Percentiles rank a stretch among this genome's conserved stretches.
Evolutionary conservation across 1,140 invertebrate genomes (phyloP).

Genomic region (Trachymyrmex septentrionalis): DNA sequence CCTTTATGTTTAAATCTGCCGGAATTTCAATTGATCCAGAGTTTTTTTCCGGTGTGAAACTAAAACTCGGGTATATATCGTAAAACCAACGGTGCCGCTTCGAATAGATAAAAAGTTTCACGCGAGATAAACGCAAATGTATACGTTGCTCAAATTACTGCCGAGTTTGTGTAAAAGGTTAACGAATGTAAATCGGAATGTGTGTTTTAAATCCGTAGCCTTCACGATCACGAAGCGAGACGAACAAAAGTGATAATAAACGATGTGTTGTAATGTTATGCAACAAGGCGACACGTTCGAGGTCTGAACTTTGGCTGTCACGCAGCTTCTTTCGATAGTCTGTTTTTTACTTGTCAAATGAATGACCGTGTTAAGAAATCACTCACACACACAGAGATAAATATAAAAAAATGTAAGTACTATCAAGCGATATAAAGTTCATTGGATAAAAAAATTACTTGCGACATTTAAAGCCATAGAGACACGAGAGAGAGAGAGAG

Average conservation of each 20-base stretch:
- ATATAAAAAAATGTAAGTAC: neutral
- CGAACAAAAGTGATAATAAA: slow-evolving; percentile 21
- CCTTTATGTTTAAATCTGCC: too few relatives aligned
- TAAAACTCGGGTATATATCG: too few relatives aligned
- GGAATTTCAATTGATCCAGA: too few relatives aligned
- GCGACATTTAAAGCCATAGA: neutral
- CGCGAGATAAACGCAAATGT: neutral
- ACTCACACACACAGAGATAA: neutral
- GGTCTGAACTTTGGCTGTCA: slow-evolving; percentile 15
- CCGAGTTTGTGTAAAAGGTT: neutral
- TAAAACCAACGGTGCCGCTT: too few relatives aligned
- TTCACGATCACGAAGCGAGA: neutral
- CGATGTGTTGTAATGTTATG: neutral
- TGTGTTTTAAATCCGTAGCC: neutral
- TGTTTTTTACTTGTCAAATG: neutral
- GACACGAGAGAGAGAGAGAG: neutral
- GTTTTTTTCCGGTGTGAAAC: too few relatives aligned
- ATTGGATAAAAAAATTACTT: neutral
- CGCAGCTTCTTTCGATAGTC: slow-evolving; percentile 7
- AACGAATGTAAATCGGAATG: neutral
- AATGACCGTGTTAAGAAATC: neutral
- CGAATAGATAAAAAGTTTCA: neutral
- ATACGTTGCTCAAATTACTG: neutral
- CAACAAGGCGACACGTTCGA: neutral
- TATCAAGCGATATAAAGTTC: neutral